These are phyloP conservation scores for Diachasma alloeum DNA, from an alignment of 1,140 invertebrate genomes.

Conservation along the genomic window DNA sequence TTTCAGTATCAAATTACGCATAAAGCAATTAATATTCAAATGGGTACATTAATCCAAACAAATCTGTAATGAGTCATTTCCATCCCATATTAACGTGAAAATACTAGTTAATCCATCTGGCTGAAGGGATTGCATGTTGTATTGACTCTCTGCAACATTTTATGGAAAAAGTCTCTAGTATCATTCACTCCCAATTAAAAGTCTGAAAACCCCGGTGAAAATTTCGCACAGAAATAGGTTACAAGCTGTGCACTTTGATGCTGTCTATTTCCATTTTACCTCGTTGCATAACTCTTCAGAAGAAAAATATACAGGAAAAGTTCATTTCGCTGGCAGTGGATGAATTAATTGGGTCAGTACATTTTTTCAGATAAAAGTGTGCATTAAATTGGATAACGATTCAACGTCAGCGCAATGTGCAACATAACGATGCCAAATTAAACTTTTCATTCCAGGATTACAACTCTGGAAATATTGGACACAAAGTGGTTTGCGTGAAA, in stretches of 20 bases:
- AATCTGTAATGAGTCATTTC: not conserved
- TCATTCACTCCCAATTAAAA: not conserved
- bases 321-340: not conserved
- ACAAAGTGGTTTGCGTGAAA: no score
- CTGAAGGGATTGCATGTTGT: no score
- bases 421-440: no score
- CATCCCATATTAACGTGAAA: not conserved
- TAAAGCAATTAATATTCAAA: not conserved
- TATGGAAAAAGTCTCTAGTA: slow-evolving; percentile 3
- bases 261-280: not conserved
- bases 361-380: not conserved
- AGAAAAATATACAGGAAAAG: not conserved
- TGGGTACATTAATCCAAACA: not conserved
- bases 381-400: not conserved
- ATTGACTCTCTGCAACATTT: not conserved
- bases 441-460: no score
- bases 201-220: not conserved
- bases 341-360: not conserved
- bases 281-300: not conserved
- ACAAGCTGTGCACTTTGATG: not conserved
- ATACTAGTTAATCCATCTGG: not conserved
- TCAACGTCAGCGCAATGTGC: not conserved
- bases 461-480: no score
- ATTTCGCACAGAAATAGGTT: not conserved
- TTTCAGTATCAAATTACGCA: not conserved